phyloP scores from a whole-genome alignment of 2,888 invertebrate genomes.

The Xestobium rufovillosum region DNA sequence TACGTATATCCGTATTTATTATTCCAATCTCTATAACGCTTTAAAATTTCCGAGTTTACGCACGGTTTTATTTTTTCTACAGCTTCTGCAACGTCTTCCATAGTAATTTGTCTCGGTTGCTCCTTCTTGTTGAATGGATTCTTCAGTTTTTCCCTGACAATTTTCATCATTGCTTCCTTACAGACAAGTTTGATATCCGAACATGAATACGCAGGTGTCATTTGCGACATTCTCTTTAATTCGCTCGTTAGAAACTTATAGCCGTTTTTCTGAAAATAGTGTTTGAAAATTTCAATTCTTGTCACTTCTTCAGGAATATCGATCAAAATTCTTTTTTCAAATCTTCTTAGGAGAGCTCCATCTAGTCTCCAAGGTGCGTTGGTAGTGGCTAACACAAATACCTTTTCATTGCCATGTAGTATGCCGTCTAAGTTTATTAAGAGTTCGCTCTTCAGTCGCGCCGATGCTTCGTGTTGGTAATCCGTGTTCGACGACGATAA shows the following conservation, averaged over 20 bases:
- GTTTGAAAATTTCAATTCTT: slow-evolving; percentile 60
- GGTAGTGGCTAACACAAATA: slow-evolving; percentile 78
- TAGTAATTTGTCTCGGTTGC: slow-evolving; percentile 25
- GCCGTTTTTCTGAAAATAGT: slow-evolving; percentile 46
- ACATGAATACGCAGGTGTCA: slow-evolving; percentile 75
- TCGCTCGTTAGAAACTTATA: slow-evolving; percentile 45
- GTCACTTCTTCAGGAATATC: slow-evolving; percentile 64
- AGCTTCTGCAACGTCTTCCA: slow-evolving; percentile 47
- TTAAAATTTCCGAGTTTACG: slow-evolving; percentile 46
- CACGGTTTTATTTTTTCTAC: slow-evolving; percentile 53
- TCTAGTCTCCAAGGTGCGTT: slow-evolving; percentile 94
- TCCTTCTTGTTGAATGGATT: slow-evolving; percentile 19
- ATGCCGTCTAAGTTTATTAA: slow-evolving; percentile 81
- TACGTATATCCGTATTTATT: slow-evolving; percentile 47
- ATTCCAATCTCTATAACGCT: slow-evolving; percentile 58
- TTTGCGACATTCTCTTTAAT: slow-evolving; percentile 44
- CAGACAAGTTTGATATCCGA: slow-evolving; percentile 81
- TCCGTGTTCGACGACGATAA: slow-evolving; percentile 60
- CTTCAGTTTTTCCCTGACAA: slow-evolving; percentile 51
- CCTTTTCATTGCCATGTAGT: slow-evolving; percentile 50
- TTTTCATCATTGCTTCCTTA: slow-evolving; percentile 82
- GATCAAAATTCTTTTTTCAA: slow-evolving; percentile 81
- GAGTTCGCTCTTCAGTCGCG: slow-evolving; percentile 82
- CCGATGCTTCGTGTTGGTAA: slow-evolving; percentile 78
- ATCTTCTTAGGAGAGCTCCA: slow-evolving; percentile 74